Percentiles rank a stretch among this genome's conserved stretches.
Conservation (phyloP, 1,140 invertebrate species). For the Cylas formicarius region DNA sequence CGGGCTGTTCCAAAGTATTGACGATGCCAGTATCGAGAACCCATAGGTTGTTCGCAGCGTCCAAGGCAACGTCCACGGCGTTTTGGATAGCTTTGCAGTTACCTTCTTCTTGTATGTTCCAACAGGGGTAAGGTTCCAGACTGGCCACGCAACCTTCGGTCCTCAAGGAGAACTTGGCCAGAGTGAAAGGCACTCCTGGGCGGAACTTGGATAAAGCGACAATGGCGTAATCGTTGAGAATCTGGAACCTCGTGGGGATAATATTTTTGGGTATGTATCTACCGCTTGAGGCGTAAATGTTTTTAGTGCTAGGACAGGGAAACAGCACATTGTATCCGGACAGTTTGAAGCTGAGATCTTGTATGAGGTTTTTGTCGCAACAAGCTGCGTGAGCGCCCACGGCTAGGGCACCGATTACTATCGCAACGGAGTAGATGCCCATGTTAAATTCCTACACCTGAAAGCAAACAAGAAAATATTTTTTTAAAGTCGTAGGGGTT, state of each 20-base stretch:
- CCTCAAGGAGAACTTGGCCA: constrained; percentile 50
- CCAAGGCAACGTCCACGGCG: constrained; percentile 53
- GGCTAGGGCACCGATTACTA: constrained; percentile 7
- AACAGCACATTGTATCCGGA: constrained; percentile 47
- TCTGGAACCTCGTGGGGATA: constrained; percentile 53
- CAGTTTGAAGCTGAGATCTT: constrained; percentile 22
- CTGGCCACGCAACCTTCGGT: constrained; percentile 42
- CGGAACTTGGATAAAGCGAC: constrained; percentile 51
- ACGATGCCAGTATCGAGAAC: constrained; percentile 58
- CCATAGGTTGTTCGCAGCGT: constrained; percentile 58
- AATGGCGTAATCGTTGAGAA: constrained; percentile 50
- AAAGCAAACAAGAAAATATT: constrained; percentile 11
- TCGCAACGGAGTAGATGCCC: constrained; percentile 2
- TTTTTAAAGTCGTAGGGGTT: constrained; percentile 1
- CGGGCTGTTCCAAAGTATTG: constrained; percentile 55
- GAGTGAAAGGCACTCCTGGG: constrained; percentile 52
- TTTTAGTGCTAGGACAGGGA: constrained; percentile 51
- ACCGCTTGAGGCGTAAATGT: constrained; percentile 49
- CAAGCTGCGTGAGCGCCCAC: constrained; percentile 12
- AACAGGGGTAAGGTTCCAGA: constrained; percentile 54
- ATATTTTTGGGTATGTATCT: constrained; percentile 51
- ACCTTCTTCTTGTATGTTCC: constrained; percentile 55
- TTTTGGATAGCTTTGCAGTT: constrained; percentile 55
- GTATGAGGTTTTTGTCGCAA: constrained; percentile 24
- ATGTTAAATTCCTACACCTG: constrained; percentile 8